These are phyloP conservation scores for Pollenia griseotomentosa DNA, from an alignment of 2,888 invertebrate species.

Conservation along the genomic window DNA sequence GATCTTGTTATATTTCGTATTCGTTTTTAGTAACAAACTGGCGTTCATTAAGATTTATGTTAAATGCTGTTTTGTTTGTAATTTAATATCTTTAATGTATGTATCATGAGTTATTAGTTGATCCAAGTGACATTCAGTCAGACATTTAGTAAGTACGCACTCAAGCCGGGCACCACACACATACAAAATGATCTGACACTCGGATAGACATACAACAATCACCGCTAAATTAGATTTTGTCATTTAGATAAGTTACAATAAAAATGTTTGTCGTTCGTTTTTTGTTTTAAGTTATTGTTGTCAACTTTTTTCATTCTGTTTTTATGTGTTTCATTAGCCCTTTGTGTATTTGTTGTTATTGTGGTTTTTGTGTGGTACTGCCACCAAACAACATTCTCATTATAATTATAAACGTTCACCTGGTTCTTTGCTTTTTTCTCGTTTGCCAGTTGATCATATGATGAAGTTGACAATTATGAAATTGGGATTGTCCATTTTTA, in stretches of 20 bases:
- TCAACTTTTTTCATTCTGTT: slow-evolving; percentile 15
- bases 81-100: slow-evolving; percentile 51
- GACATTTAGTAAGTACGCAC: slow-evolving; percentile 33
- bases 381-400: not conserved
- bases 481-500: slow-evolving; percentile 52
- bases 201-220: slow-evolving; percentile 40
- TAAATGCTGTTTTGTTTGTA: slow-evolving; percentile 37
- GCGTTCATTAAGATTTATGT: slow-evolving; percentile 2
- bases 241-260: slow-evolving; percentile 58
- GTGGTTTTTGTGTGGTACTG: slow-evolving; percentile 8
- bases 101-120: slow-evolving; percentile 64
- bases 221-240: slow-evolving; percentile 51
- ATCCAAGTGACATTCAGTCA: slow-evolving; percentile 57
- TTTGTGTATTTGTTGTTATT: slow-evolving; percentile 1
- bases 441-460: slow-evolving; percentile 31
- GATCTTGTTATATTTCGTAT: not conserved
- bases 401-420: slow-evolving; percentile 39
- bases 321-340: slow-evolving; percentile 36
- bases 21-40: not conserved
- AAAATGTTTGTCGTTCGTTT: slow-evolving; percentile 5
- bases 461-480: slow-evolving; percentile 41
- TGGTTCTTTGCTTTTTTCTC: slow-evolving; percentile 10
- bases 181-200: slow-evolving; percentile 10
- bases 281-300: slow-evolving; percentile 37
- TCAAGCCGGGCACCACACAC: slow-evolving; percentile 27